Evolutionary conservation across 2,888 invertebrate genomes (phyloP), one percentile per base, ranked within the genome.

Genomic region (Ophraella communa): DNA sequence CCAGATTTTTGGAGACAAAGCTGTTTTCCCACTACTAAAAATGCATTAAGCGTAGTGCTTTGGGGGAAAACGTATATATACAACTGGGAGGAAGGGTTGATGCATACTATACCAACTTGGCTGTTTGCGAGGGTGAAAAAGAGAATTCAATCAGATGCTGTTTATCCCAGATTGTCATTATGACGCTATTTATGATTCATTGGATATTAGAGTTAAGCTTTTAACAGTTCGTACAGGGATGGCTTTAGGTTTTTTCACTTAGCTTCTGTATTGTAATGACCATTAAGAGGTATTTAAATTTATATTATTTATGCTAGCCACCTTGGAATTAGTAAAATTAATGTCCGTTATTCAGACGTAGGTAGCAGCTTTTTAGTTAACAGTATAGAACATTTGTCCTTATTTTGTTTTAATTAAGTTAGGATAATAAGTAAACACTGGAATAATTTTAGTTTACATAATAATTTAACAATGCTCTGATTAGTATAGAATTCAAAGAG

Each of bases 111-210:
- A 30, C 66, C 68, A 66, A 64, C 68, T 68, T 64, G 66, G 14
- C 65, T 68, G 68, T 59, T 66, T 66, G 65, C 67, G 61, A 68
- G 70, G 72, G 72, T 68, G 66, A 44, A 39, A 42, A 52, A 66
- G 71, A 70, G 71, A 77, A 78, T 78, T 79, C 77, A 78, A 78
- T 79, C 77, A 77, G 76, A 76, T 76, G 74, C 67, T 75, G 78
- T 78, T 78, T 79, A 77, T 78, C 76, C 77, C 74, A 73, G 74
- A 75, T 75, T 76, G 76, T 76, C 76, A 77, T 77, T 77, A 76
- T 73, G 72, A 66, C 71, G 71, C 76, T 75, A 77, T 78, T 78
- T 78, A 77, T 78, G 78, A 78, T 79, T 78, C 78, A 78, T 77
- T 76, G 75, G 67, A 66, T 69, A 71, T 70, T 69, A 67, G 59